These are phyloP conservation scores for Meteorus sp. DNA, from an alignment of 1,140 invertebrate genomes.

Conservation along the genomic window DNA sequence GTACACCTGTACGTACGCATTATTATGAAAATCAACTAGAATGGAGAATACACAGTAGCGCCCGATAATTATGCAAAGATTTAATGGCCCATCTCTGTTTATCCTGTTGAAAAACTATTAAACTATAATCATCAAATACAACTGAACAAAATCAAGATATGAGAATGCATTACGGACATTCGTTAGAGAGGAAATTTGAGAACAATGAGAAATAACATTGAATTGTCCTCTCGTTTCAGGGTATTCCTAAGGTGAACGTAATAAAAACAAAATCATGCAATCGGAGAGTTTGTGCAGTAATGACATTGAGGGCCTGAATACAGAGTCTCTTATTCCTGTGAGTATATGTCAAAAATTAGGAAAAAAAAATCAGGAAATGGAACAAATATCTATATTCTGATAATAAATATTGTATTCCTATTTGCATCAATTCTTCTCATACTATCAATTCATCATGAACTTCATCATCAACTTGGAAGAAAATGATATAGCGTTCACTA, in stretches of 20 bases:
- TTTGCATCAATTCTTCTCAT: neutral
- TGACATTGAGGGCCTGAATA: conserved; percentile 46
- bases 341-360: conserved; percentile 22
- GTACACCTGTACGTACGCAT: neutral
- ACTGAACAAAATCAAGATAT: neutral
- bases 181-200: neutral
- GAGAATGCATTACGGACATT: neutral
- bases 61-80: no score
- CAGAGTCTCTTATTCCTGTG: conserved; percentile 49
- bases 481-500: conserved; percentile 5
- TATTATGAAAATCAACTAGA: neutral
- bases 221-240: conserved; percentile 36
- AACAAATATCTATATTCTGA: neutral
- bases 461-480: neutral
- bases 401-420: neutral
- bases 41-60: no score
- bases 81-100: no score
- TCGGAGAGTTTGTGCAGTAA: conserved; percentile 45
- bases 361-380: neutral
- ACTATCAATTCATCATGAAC: neutral
- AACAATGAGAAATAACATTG: conserved; percentile 18
- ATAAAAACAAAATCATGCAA: conserved; percentile 45
- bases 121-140: no score
- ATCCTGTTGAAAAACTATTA: no score
- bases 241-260: conserved; percentile 20